These are phyloP conservation scores for Microcebus jonahi DNA, from an alignment of 2,113 vertebrate species.

Conservation along the genomic window DNA sequence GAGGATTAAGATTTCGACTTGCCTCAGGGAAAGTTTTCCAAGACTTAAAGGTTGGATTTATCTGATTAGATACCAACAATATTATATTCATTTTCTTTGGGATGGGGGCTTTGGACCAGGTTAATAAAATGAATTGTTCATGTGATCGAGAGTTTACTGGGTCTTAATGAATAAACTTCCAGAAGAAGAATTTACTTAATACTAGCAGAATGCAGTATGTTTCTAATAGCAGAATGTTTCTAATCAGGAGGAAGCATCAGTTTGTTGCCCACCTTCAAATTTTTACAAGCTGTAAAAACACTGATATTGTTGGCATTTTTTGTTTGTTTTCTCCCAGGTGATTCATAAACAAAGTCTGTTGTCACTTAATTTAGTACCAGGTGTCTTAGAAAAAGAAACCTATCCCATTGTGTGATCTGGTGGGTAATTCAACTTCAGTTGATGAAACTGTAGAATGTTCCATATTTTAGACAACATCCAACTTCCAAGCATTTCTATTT, in stretches of 20 bases:
- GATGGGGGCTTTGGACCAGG: not conserved
- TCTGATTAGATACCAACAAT: not conserved
- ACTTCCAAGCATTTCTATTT: slow-evolving; percentile 49
- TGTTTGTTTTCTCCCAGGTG: not conserved
- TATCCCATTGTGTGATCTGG: not conserved
- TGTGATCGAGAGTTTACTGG: not conserved
- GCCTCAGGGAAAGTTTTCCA: not conserved
- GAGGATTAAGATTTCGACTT: slow-evolving; percentile 26
- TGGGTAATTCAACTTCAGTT: slow-evolving; percentile 4
- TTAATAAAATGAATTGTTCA: slow-evolving; percentile 24
- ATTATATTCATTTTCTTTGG: slow-evolving; percentile 1
- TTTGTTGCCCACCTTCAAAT: not conserved
- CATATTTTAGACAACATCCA: slow-evolving; percentile 27
- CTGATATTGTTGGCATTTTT: not conserved
- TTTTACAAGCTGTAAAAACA: not conserved
- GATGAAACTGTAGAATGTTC: not conserved
- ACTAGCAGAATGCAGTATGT: no score
- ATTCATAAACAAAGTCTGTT: not conserved
- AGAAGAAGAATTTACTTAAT: not conserved
- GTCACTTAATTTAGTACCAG: slow-evolving; percentile 7
- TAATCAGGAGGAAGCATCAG: not conserved
- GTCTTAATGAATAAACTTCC: slow-evolving; percentile 4
- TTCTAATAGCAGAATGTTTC: not conserved
- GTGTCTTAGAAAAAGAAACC: not conserved
- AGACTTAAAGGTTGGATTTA: not conserved